Evolutionary conservation across 2,797 vertebrate genomes (phyloP).

Genomic region (Molossus alvarezi): DNA sequence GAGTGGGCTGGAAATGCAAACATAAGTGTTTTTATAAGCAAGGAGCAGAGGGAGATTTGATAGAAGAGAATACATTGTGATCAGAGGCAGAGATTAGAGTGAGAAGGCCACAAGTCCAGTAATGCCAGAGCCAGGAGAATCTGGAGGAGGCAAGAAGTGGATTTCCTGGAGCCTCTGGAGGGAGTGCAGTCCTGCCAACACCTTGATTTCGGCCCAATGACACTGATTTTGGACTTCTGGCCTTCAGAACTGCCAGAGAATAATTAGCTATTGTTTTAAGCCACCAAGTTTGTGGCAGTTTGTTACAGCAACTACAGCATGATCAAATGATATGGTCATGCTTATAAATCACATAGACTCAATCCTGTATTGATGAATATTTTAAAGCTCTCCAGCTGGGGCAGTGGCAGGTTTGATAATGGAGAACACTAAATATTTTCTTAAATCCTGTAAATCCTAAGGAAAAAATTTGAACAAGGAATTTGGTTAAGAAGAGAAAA

Average conservation of each 20-base stretch:
- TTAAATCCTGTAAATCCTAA: slow-evolving; percentile 35
- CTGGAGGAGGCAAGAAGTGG: background rate
- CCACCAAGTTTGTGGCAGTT: background rate
- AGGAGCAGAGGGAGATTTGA: background rate
- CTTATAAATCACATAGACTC: slow-evolving; percentile 16
- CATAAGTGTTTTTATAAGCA: background rate
- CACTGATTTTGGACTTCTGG: slow-evolving; percentile 5
- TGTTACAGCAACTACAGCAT: background rate
- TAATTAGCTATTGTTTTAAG: background rate
- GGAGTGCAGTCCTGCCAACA: background rate
- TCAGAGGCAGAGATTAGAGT: background rate
- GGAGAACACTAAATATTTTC: slow-evolving; percentile 24
- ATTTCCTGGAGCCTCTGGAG: background rate
- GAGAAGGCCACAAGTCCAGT: background rate
- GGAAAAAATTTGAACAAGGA: background rate
- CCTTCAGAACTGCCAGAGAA: background rate
- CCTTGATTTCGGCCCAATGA: background rate
- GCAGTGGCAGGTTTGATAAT: background rate
- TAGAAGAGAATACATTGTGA: background rate
- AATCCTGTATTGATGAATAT: background rate
- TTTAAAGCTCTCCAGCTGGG: background rate
- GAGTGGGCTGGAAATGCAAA: background rate
- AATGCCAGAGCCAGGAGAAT: background rate
- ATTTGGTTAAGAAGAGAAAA: slow-evolving; percentile 31
- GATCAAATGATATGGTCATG: background rate